A percentile compares a stretch with the other conserved stretches of the same genome.
These are phyloP conservation scores for Nomada goodeniana DNA, from an alignment of 2,888 invertebrate species.

Conservation along the genomic window DNA sequence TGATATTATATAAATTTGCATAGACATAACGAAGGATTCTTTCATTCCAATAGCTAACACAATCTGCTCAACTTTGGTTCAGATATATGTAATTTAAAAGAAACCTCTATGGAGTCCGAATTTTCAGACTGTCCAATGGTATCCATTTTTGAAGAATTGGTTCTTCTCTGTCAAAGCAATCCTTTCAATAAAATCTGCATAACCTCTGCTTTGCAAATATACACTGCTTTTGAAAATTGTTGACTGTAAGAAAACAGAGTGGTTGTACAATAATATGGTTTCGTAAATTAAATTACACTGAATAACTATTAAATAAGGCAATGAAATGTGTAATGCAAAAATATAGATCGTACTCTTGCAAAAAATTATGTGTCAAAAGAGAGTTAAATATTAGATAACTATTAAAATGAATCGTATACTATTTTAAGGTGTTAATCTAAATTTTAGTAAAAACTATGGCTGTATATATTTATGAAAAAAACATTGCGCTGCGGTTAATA, in stretches of 20 bases:
- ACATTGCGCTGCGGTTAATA: background rate
- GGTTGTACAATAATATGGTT: background rate
- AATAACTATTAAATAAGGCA: background rate
- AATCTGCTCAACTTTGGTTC: too few relatives aligned
- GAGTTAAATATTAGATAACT: background rate
- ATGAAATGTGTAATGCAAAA: too few relatives aligned
- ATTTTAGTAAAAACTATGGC: background rate
- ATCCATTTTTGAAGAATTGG: conserved; percentile 73
- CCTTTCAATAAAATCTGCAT: background rate
- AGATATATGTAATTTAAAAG: background rate
- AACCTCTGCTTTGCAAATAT: background rate
- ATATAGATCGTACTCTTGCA: too few relatives aligned
- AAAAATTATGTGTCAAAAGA: background rate
- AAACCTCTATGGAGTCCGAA: conserved; percentile 77
- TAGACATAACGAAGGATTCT: too few relatives aligned
- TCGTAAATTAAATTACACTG: background rate
- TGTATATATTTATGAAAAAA: background rate
- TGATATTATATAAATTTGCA: too few relatives aligned
- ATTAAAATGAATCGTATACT: background rate
- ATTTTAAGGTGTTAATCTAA: background rate
- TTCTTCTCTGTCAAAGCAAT: conserved; percentile 73
- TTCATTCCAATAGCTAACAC: too few relatives aligned
- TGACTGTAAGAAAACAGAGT: conserved; percentile 12
- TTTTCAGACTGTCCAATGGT: conserved; percentile 49
- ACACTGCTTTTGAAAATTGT: background rate